Evolutionary conservation across 2,797 vertebrate genomes (phyloP).

Genomic region (Mormyrops attenuatus): DNA sequence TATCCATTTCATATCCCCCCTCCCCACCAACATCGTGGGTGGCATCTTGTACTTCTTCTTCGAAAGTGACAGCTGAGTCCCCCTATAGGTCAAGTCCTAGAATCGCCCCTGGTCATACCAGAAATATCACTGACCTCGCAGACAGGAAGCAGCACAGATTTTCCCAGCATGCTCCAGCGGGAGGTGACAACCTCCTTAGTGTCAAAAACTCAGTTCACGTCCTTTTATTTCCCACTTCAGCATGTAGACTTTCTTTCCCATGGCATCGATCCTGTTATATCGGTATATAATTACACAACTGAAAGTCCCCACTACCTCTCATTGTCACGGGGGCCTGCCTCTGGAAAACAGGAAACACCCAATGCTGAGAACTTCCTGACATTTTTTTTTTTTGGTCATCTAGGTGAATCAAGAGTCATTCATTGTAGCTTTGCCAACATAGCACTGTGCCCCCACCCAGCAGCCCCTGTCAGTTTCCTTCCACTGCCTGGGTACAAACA

Average conservation of each 20-base stretch:
- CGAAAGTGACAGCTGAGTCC: neutral
- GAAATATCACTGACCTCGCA: neutral
- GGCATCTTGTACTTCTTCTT: neutral
- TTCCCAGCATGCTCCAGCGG: constrained; percentile 1
- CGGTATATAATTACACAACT: constrained; percentile 13
- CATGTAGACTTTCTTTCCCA: neutral
- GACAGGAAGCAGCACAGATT: neutral
- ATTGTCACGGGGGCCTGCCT: constrained; percentile 45
- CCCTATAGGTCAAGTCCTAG: neutral
- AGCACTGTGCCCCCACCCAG: constrained; percentile 36
- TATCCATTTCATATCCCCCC: neutral
- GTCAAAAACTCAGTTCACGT: neutral
- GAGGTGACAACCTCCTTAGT: neutral
- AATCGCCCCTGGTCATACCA: neutral
- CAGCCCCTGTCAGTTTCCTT: constrained; percentile 55
- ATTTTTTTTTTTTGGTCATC: constrained; percentile 43
- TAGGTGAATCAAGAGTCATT: constrained; percentile 36
- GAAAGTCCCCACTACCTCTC: constrained; percentile 39
- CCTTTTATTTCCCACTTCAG: neutral
- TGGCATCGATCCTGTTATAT: neutral
- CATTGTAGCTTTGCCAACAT: constrained; percentile 32
- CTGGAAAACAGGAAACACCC: constrained; percentile 66
- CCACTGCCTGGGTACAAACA: constrained; percentile 44
- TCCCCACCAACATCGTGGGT: neutral
- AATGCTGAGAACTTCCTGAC: constrained; percentile 68